These are phyloP conservation scores for Euwallacea similis DNA, from an alignment of 1,140 invertebrate species.

Conservation along the genomic window DNA sequence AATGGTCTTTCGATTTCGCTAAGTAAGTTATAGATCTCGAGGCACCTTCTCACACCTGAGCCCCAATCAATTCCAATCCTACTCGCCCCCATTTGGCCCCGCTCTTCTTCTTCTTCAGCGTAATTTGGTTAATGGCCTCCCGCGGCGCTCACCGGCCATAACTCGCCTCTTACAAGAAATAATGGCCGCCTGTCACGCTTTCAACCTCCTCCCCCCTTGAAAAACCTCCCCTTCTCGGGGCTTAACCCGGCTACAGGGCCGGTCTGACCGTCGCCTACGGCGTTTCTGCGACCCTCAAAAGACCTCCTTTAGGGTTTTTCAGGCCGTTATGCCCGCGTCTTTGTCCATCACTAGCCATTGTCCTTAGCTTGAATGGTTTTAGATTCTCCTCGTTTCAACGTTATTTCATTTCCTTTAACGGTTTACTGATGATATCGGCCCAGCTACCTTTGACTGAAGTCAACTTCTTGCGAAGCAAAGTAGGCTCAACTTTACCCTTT, in stretches of 20 bases:
- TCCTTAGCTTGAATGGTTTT: background rate
- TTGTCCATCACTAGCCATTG: background rate
- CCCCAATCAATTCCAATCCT: conserved; percentile 51
- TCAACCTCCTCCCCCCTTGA: conserved; percentile 37
- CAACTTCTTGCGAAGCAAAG: too few species aligned
- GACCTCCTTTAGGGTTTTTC: background rate
- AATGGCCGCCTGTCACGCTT: conserved; percentile 54
- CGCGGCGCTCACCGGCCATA: conserved; percentile 51
- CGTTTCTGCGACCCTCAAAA: conserved; percentile 2
- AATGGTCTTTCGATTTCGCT: conserved; percentile 32
- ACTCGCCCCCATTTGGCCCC: conserved; percentile 49
- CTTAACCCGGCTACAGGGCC: conserved; percentile 11
- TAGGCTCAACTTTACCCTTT: too few species aligned
- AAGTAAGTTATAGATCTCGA: conserved; percentile 32
- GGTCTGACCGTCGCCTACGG: conserved; percentile 11
- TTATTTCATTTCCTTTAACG: too few species aligned
- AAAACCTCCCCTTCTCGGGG: background rate
- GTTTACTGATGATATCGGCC: too few species aligned
- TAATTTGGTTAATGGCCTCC: conserved; percentile 55
- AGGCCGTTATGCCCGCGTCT: background rate
- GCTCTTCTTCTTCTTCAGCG: conserved; percentile 44
- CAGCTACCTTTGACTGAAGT: too few species aligned
- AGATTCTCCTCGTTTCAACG: background rate
- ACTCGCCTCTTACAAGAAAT: conserved; percentile 54
- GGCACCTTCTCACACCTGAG: conserved; percentile 46